These are phyloP conservation scores for Campoletis raptor DNA, from an alignment of 2,888 invertebrate species.

Conservation along the genomic window DNA sequence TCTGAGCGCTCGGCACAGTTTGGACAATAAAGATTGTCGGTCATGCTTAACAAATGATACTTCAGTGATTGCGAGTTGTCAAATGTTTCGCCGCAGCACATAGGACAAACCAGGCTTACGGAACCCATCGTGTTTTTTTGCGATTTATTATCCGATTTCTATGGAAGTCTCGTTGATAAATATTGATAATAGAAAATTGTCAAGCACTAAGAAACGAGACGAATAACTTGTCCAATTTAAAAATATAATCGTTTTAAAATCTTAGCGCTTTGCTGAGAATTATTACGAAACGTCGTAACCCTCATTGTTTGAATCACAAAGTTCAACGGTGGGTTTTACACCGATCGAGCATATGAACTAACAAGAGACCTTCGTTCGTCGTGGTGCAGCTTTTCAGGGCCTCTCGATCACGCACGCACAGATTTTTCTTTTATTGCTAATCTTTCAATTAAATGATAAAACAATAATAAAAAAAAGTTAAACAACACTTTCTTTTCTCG, in stretches of 20 bases:
- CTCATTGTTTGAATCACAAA: constrained; percentile 15
- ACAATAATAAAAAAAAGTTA: neutral
- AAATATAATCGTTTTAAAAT: neutral
- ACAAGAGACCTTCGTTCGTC: neutral
- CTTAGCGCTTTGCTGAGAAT: neutral
- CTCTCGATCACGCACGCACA: constrained; percentile 9
- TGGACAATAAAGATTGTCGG: constrained; percentile 88
- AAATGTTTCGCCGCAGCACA: constrained; percentile 89
- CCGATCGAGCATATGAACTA: neutral
- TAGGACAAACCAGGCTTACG: constrained; percentile 86
- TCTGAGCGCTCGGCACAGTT: constrained; percentile 87
- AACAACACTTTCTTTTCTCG: constrained; percentile 1
- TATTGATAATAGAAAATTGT: neutral
- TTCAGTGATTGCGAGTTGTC: constrained; percentile 86
- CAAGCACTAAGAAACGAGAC: neutral
- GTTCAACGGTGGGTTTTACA: neutral
- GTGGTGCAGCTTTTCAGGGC: neutral
- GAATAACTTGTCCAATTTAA: neutral
- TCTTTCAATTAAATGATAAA: neutral
- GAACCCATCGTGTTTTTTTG: constrained; percentile 85
- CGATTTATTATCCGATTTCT: neutral
- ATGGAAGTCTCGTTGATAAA: neutral
- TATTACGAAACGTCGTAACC: constrained; percentile 3
- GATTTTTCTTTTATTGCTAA: neutral
- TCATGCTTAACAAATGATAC: constrained; percentile 86